A percentile compares a stretch with the other conserved stretches of the same genome.
Evolutionary conservation across 1,140 invertebrate species (phyloP).

Genomic region (Nebria ingens): DNA sequence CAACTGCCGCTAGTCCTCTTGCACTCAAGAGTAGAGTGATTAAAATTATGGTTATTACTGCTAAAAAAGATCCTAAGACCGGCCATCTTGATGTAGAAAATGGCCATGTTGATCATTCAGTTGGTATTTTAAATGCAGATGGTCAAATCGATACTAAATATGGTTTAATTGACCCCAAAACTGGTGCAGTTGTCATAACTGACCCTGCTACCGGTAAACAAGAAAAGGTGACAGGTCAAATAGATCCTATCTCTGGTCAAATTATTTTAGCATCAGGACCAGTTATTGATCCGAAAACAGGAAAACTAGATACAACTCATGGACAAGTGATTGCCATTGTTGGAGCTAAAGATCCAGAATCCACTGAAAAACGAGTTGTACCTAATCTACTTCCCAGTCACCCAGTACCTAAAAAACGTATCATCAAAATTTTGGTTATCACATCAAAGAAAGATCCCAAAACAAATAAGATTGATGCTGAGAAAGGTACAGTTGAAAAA

Average conservation of each 20-base stretch:
- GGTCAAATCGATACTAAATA: constrained; percentile 49
- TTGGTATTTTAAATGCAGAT: constrained; percentile 39
- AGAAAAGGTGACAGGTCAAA: constrained; percentile 40
- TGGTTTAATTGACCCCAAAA: constrained; percentile 43
- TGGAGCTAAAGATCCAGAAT: constrained; percentile 36
- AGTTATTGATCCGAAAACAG: constrained; percentile 32
- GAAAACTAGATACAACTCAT: constrained; percentile 25
- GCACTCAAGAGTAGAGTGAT: constrained; percentile 39
- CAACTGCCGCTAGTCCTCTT: constrained; percentile 28
- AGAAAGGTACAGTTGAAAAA: constrained; percentile 44
- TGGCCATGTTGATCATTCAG: constrained; percentile 41
- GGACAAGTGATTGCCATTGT: constrained; percentile 30
- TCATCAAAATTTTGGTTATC: constrained; percentile 40
- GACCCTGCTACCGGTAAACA: constrained; percentile 41
- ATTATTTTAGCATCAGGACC: constrained; percentile 49
- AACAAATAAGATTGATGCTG: constrained; percentile 41
- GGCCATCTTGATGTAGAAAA: constrained; percentile 44
- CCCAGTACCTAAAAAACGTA: constrained; percentile 30
- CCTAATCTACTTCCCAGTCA: constrained; percentile 43
- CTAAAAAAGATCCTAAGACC: constrained; percentile 43
- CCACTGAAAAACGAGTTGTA: constrained; percentile 45
- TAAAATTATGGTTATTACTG: constrained; percentile 46
- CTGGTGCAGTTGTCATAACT: constrained; percentile 37
- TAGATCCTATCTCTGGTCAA: constrained; percentile 54
- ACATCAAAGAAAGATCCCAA: constrained; percentile 46